phyloP scores from a whole-genome alignment of 2,888 invertebrate species.

The Trachelus iudaicus region DNA sequence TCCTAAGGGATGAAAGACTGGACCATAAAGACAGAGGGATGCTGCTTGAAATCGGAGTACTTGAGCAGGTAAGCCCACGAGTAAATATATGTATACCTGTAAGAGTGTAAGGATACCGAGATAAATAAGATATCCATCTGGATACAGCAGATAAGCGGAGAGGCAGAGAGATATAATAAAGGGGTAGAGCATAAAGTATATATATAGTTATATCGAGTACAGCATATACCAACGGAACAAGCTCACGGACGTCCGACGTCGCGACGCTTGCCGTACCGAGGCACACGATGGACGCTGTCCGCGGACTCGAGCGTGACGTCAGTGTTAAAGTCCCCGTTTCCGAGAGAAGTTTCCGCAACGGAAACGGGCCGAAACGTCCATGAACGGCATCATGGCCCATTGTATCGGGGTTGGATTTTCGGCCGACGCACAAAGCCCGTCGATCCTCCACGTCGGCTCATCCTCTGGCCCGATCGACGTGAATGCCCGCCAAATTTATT shows the following conservation, averaged over 20 bases:
- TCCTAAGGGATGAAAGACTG: neutral
- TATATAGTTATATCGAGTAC: neutral
- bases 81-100: too few species aligned
- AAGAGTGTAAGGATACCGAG: too few species aligned
- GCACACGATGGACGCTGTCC: neutral
- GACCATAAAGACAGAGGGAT: neutral
- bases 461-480: conserved; percentile 54
- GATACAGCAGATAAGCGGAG: neutral
- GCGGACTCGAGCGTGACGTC: conserved; percentile 36
- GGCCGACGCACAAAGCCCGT: conserved; percentile 51
- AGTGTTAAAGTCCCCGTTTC: conserved; percentile 56
- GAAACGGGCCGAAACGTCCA: conserved; percentile 54
- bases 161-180: neutral
- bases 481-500: conserved; percentile 61
- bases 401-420: conserved; percentile 48
- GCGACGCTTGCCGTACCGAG: neutral
- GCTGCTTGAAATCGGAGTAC: too few species aligned
- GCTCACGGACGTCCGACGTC: neutral
- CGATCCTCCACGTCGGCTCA: conserved; percentile 57
- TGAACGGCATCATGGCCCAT: conserved; percentile 45
- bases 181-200: neutral
- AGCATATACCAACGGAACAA: neutral
- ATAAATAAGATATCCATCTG: too few species aligned
- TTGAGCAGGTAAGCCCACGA: too few species aligned
- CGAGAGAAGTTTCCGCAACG: conserved; percentile 54